These are phyloP conservation scores for Elaphurus davidianus DNA, from an alignment of 2,113 vertebrate genomes.

Conservation along the genomic window DNA sequence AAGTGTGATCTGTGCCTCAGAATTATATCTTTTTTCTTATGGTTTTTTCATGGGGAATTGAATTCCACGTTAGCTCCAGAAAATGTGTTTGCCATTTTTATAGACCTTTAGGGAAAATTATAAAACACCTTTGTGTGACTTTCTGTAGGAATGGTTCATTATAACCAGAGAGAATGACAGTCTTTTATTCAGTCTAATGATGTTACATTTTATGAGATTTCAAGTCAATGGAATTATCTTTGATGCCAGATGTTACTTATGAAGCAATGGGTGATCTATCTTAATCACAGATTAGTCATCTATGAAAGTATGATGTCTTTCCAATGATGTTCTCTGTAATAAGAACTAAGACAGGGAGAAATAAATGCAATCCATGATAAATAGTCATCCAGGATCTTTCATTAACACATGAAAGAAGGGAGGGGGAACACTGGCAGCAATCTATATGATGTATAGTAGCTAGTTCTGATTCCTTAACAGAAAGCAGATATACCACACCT, in stretches of 20 bases:
- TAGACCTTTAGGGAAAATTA: constrained; percentile 9
- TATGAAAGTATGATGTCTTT: constrained; percentile 69
- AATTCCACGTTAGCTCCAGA: constrained; percentile 28
- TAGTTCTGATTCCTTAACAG: background rate
- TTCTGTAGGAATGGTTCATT: constrained; percentile 54
- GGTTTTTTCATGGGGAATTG: background rate
- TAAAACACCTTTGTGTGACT: constrained; percentile 50
- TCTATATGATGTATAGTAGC: background rate
- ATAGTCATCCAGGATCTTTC: background rate
- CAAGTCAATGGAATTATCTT: constrained; percentile 70
- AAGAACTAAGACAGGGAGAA: constrained; percentile 52
- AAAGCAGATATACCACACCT: background rate
- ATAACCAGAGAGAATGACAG: constrained; percentile 59
- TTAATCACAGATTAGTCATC: constrained; percentile 71
- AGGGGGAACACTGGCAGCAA: background rate
- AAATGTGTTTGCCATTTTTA: constrained; percentile 35
- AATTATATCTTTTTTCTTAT: background rate
- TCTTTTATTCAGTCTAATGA: constrained; percentile 66
- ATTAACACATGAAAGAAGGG: background rate
- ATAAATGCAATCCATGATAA: constrained; percentile 47
- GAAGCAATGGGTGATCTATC: constrained; percentile 60
- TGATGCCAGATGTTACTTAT: constrained; percentile 73
- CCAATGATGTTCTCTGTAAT: constrained; percentile 58
- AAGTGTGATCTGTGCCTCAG: background rate
- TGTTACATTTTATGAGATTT: constrained; percentile 72